Evolutionary conservation across 2,797 vertebrate genomes (phyloP), one percentile per base, ranked within the genome.

Genomic region (Danio tinwini): DNA sequence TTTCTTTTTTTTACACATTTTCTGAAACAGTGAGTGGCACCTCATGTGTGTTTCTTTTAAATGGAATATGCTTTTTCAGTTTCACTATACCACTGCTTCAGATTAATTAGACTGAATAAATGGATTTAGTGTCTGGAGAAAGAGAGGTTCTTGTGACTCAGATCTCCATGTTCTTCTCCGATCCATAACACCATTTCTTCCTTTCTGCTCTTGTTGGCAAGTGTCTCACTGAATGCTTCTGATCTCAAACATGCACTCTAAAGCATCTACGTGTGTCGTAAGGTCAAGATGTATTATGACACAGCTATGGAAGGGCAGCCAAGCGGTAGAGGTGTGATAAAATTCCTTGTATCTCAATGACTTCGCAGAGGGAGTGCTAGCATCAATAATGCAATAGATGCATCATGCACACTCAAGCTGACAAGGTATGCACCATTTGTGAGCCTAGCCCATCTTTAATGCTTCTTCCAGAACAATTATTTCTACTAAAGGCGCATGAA

Each of bases 321-420:
- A 71, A 64, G 47, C 76, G 17, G 21, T 19, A 53, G 68, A 79
- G 68, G 59, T 73, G 70, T 79, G 40, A 73, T 59, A 64, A 61
- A 71, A 73, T 80, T 40, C 17, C 19, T 64, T 64, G 49, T 40
- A 47, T 73, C 49, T 52, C 10, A 63, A 47, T 72, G 59, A 45
- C 47, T 63, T 80, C 40, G 13, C 55, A 65, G 21, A 53, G 77
- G 59, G 19, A 63, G 19, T 39, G 40, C 68, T 64, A n/a, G 10
- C 7, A 73, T 64, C 11, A 37, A 29, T 73, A 56, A 55, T 64
- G 76, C 76, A 71, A 52, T 7, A 13, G n/a, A 62, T 63, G 58
- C 72, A 74, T 74, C 29, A 37, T 61, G 44, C 6, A 2, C 16
- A 1, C 58, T 45, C 70, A 72, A 21, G 56, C 53, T 49, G 6